These are phyloP conservation scores for Mesocricetus auratus DNA, from an alignment of 2,113 vertebrate species.

Conservation along the genomic window DNA sequence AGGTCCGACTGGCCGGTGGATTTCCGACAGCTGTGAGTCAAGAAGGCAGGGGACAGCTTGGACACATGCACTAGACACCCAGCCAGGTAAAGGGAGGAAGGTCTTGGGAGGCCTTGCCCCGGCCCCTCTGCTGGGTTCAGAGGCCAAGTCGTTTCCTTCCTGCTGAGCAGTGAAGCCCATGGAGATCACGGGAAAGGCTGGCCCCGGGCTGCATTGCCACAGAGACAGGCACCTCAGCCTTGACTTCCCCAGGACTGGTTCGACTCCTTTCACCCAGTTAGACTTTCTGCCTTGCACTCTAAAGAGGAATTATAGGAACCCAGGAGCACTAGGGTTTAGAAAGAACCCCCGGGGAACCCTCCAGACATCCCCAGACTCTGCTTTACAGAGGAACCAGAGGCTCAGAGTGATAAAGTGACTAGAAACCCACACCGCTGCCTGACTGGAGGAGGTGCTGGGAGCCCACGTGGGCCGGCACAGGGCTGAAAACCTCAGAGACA, in stretches of 20 bases:
- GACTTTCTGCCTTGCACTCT: not conserved
- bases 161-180: not conserved
- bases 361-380: not conserved
- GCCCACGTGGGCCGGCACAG: not conserved
- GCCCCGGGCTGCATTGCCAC: fast-evolving
- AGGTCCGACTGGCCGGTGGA: not conserved
- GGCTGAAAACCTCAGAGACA: not conserved
- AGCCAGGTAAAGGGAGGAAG: not conserved
- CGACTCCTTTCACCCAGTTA: not conserved
- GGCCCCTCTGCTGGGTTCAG: not conserved
- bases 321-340: not conserved
- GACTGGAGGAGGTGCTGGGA: not conserved
- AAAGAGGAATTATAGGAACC: not conserved
- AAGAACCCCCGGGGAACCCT: not conserved
- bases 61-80: not conserved
- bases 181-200: not conserved
- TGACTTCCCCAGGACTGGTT: not conserved
- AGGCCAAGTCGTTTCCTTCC: not conserved
- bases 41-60: not conserved
- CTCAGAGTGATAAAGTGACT: not conserved
- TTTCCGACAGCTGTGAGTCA: not conserved
- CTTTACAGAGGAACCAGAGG: not conserved
- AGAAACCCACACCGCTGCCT: not conserved
- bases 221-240: not conserved
- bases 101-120: not conserved